Evolutionary conservation across 1,140 invertebrate species (phyloP).

Genomic region (Pinna nobilis): DNA sequence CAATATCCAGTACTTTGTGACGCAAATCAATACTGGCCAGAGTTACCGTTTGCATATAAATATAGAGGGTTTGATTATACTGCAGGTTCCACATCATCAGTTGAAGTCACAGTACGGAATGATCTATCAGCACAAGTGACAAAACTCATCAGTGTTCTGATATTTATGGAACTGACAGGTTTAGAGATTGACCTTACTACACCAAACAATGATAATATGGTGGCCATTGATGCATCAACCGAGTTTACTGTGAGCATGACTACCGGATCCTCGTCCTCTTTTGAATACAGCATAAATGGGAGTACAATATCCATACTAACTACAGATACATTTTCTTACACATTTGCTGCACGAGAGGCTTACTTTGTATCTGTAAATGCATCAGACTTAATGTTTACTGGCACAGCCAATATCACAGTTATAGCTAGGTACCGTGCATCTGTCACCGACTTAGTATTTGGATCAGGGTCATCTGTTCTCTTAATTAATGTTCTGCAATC

Average conservation of each 20-base stretch:
- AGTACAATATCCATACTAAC: neutral
- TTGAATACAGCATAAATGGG: constrained; percentile 27
- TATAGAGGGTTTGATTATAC: constrained; percentile 14
- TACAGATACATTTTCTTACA: constrained; percentile 22
- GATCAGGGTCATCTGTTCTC: neutral
- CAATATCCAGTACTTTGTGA: constrained; percentile 5
- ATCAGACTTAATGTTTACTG: constrained; percentile 25
- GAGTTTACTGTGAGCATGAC: constrained; percentile 12
- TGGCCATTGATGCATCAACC: constrained; percentile 18
- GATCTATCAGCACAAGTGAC: constrained; percentile 7
- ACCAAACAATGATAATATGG: constrained; percentile 16
- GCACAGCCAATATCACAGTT: constrained; percentile 11
- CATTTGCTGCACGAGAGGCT: constrained; percentile 17
- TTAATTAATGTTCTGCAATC: neutral
- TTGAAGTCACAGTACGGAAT: constrained; percentile 10
- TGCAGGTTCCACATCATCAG: neutral
- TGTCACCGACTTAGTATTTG: constrained; percentile 9
- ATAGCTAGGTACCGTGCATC: constrained; percentile 8
- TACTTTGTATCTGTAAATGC: constrained; percentile 29
- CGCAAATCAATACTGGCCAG: constrained; percentile 7
- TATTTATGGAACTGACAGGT: constrained; percentile 14
- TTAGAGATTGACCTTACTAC: constrained; percentile 21
- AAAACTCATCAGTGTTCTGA: constrained; percentile 4
- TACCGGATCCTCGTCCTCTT: constrained; percentile 27
- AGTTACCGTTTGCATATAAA: constrained; percentile 21